A percentile compares a stretch with the other conserved stretches of the same genome.
Conservation (phyloP, 2,113 vertebrate genomes). For the Ictalurus punctatus region DNA sequence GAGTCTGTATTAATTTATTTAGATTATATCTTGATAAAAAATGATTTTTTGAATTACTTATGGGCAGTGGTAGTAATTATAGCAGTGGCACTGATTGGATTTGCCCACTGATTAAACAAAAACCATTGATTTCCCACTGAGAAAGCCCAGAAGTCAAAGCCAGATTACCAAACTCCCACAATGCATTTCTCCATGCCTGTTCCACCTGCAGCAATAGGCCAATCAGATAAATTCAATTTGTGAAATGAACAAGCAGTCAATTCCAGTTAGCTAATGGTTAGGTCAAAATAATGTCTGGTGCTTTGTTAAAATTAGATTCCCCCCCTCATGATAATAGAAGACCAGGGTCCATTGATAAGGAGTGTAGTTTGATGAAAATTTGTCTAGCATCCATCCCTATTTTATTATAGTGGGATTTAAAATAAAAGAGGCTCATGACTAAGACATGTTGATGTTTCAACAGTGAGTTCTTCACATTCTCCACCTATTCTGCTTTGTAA, state of each 20-base stretch:
- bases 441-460: conserved; percentile 28
- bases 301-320: conserved; percentile 57
- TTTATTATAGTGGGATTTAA: not conserved
- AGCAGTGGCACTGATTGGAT: conserved; percentile 74
- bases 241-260: conserved; percentile 73
- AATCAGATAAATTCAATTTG: conserved; percentile 76
- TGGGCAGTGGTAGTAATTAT: conserved; percentile 73
- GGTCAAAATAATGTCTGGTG: conserved; percentile 67
- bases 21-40: conserved; percentile 55
- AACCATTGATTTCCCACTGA: conserved; percentile 76
- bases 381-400: not conserved
- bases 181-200: conserved; percentile 54
- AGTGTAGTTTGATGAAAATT: conserved; percentile 16
- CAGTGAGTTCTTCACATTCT: conserved; percentile 34
- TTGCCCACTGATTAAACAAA: conserved; percentile 79
- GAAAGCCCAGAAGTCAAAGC: conserved; percentile 52
- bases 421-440: not conserved
- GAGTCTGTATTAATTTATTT: conserved; percentile 62
- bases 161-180: conserved; percentile 37
- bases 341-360: conserved; percentile 52
- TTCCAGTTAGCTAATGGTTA: conserved; percentile 67
- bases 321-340: conserved; percentile 67
- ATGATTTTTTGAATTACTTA: conserved; percentile 69
- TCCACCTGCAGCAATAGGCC: conserved; percentile 72
- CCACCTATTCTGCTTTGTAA: conserved; percentile 41